Evolutionary conservation across 2,888 invertebrate genomes (phyloP).

Genomic region (Desoria tigrina): DNA sequence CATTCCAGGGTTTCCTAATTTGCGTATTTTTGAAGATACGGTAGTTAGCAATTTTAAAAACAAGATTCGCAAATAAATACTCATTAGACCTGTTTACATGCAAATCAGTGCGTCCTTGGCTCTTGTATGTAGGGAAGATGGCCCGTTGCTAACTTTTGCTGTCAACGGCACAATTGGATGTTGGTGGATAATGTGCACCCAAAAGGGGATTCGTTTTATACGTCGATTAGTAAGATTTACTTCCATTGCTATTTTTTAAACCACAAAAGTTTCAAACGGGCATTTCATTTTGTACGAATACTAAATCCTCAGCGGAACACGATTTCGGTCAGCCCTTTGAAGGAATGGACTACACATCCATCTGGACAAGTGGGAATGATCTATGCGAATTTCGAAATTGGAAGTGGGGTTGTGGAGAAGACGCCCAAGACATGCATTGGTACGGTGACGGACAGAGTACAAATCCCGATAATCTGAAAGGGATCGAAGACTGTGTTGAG

Average conservation of each 20-base stretch:
- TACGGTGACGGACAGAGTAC: not conserved
- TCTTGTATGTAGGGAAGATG: not conserved
- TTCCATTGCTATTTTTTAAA: not conserved
- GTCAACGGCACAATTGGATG: not conserved
- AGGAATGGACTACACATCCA: too few relatives aligned
- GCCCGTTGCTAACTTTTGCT: not conserved
- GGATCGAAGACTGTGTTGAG: not conserved
- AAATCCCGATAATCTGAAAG: slow-evolving; percentile 1
- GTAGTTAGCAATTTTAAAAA: not conserved
- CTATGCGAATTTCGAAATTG: slow-evolving; percentile 1
- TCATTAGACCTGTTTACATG: too few relatives aligned
- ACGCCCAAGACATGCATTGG: not conserved
- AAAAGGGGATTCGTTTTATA: not conserved
- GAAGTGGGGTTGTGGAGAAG: slow-evolving; percentile 9
- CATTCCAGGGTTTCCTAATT: not conserved
- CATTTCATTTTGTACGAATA: too few relatives aligned
- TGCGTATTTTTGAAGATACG: not conserved
- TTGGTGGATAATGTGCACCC: not conserved
- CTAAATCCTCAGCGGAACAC: too few relatives aligned
- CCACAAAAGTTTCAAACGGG: too few relatives aligned
- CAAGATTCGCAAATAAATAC: too few relatives aligned
- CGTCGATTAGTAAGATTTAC: not conserved
- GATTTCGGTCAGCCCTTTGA: too few relatives aligned
- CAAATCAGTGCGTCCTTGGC: too few relatives aligned
- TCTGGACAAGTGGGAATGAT: slow-evolving; percentile 12